A percentile compares a stretch with the other conserved stretches of the same genome.
Conservation (phyloP, 2,797 vertebrate genomes). For the Pantherophis alleghaniensis region DNA sequence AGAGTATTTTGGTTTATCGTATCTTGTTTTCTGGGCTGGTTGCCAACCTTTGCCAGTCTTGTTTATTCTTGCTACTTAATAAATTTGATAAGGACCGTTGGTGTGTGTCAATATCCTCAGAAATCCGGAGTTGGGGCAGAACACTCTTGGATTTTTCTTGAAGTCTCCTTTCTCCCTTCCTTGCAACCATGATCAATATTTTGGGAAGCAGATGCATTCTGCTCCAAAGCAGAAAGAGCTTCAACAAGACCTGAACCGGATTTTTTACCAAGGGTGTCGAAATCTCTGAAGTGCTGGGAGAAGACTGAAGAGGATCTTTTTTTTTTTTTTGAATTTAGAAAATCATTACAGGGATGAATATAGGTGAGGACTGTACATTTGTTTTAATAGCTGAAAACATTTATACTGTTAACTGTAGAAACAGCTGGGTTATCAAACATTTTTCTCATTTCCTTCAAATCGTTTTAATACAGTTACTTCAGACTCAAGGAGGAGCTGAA, state of each 20-base stretch:
- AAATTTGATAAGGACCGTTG: too few relatives aligned
- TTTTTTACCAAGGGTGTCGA: background rate
- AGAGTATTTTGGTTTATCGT: too few relatives aligned
- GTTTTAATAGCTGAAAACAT: slow-evolving; percentile 37
- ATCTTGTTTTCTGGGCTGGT: too few relatives aligned
- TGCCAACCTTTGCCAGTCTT: too few relatives aligned
- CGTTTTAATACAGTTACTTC: background rate
- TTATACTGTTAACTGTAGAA: slow-evolving; percentile 4
- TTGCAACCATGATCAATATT: background rate
- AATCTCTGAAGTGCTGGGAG: background rate
- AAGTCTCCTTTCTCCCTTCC: too few relatives aligned
- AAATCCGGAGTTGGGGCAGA: too few relatives aligned
- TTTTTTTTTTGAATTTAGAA: too few relatives aligned
- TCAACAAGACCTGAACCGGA: background rate
- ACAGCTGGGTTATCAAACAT: background rate
- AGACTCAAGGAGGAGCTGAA: background rate
- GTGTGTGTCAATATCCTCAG: too few relatives aligned
- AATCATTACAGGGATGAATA: background rate
- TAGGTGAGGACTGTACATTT: slow-evolving; percentile 1
- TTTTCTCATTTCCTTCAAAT: background rate
- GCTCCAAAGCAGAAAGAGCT: background rate
- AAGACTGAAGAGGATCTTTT: background rate
- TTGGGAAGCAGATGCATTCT: background rate
- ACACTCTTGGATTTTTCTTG: background rate
- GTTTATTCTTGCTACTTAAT: too few relatives aligned